phyloP scores from a whole-genome alignment of 2,888 invertebrate genomes.

The Drosophila mimica region DNA sequence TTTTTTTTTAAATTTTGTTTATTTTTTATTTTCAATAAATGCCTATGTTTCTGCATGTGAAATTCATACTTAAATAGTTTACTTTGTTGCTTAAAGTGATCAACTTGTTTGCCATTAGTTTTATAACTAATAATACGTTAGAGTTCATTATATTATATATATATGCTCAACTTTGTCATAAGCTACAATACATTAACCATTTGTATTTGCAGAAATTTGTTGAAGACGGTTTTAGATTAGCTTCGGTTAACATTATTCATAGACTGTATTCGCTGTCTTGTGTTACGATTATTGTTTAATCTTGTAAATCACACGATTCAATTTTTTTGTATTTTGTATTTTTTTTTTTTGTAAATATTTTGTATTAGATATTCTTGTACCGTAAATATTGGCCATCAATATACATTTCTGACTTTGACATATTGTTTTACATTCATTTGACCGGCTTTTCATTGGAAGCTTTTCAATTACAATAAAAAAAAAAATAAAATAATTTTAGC shows the following conservation, averaged over 20 bases:
- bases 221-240: conserved; percentile 69
- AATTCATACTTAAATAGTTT: conserved; percentile 58
- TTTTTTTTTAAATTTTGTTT: conserved; percentile 29
- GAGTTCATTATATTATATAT: conserved; percentile 51
- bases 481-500: conserved; percentile 41
- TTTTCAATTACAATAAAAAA: conserved; percentile 30
- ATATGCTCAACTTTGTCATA: conserved; percentile 64
- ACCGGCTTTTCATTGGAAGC: conserved; percentile 50
- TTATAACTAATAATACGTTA: conserved; percentile 62
- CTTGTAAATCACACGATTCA: conserved; percentile 63
- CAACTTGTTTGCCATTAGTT: conserved; percentile 44
- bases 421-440: conserved; percentile 27
- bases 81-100: conserved; percentile 51
- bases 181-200: conserved; percentile 45
- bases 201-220: conserved; percentile 38
- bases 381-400: conserved; percentile 52
- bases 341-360: conserved; percentile 54
- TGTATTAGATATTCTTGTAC: conserved; percentile 43
- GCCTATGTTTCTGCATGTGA: conserved; percentile 67
- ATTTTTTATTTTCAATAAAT: conserved; percentile 59
- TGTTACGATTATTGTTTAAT: conserved; percentile 76
- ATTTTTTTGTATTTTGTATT: conserved; percentile 5
- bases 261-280: conserved; percentile 76
- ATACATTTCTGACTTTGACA: conserved; percentile 39
- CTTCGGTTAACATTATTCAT: conserved; percentile 60